phyloP scores from a whole-genome alignment of 2,888 invertebrate species.

The Ischnus inquisitorius region DNA sequence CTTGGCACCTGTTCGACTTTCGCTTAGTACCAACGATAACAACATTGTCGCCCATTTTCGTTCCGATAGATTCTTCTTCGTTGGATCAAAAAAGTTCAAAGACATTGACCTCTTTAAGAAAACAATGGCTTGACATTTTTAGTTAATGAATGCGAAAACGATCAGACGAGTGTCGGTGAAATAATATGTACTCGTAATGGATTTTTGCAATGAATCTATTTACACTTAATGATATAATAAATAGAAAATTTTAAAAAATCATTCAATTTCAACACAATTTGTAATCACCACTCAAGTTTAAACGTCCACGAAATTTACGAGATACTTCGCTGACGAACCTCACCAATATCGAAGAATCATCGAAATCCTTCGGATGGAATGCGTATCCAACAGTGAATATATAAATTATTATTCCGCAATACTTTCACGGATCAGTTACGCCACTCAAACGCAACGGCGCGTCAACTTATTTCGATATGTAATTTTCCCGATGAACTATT shows the following conservation, averaged over 20 bases:
- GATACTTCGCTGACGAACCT: not conserved
- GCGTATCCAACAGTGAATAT: not conserved
- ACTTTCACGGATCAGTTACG: constrained; percentile 24
- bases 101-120: not conserved
- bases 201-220: too few species aligned
- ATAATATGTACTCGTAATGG: too few species aligned
- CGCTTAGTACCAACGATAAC: constrained; percentile 19
- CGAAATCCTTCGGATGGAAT: not conserved
- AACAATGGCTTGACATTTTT: not conserved
- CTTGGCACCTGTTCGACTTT: constrained; percentile 80
- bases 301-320: not conserved
- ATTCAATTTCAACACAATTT: not conserved
- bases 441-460: constrained; percentile 37
- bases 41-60: constrained; percentile 10
- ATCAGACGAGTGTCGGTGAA: too few species aligned
- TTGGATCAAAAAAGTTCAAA: not conserved
- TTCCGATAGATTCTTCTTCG: constrained; percentile 1
- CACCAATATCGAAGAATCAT: not conserved
- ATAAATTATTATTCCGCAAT: constrained; percentile 39
- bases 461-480: constrained; percentile 65
- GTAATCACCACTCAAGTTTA: not conserved
- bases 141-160: too few species aligned
- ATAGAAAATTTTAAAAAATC: too few species aligned
- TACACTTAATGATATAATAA: too few species aligned
- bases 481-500: constrained; percentile 69